Evolutionary conservation across 2,797 vertebrate species (phyloP).

Genomic region (Sebastes aleutianus): DNA sequence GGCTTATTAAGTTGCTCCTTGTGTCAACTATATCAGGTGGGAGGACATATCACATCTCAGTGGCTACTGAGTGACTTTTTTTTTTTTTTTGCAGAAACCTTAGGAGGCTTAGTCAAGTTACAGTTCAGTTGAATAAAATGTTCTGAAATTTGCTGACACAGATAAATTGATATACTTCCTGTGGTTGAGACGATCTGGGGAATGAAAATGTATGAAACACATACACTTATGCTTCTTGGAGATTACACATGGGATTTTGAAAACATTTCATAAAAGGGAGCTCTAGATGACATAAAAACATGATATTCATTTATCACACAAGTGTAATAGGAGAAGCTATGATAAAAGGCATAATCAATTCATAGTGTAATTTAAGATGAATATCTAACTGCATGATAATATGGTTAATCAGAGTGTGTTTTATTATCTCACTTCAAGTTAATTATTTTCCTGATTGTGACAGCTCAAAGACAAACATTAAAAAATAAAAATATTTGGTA

Average conservation of each 20-base stretch:
- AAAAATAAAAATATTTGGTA: not conserved
- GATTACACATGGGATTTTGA: not conserved
- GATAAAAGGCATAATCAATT: not conserved
- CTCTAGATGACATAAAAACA: not conserved
- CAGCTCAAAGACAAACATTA: too few relatives aligned
- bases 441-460: not conserved
- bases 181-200: not conserved
- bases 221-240: not conserved
- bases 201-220: not conserved
- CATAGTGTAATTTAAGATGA: not conserved
- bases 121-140: not conserved
- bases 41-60: not conserved
- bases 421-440: not conserved
- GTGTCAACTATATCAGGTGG: not conserved
- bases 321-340: not conserved
- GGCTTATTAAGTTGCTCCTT: not conserved
- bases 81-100: not conserved
- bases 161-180: not conserved
- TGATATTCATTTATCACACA: not conserved
- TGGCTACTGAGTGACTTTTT: not conserved
- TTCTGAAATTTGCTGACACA: not conserved
- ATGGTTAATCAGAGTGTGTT: not conserved
- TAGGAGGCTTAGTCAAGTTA: conserved; percentile 2
- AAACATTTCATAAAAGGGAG: not conserved
- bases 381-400: not conserved